phyloP scores from a whole-genome alignment of 2,797 vertebrate genomes.

The Anomalospiza imberbis region DNA sequence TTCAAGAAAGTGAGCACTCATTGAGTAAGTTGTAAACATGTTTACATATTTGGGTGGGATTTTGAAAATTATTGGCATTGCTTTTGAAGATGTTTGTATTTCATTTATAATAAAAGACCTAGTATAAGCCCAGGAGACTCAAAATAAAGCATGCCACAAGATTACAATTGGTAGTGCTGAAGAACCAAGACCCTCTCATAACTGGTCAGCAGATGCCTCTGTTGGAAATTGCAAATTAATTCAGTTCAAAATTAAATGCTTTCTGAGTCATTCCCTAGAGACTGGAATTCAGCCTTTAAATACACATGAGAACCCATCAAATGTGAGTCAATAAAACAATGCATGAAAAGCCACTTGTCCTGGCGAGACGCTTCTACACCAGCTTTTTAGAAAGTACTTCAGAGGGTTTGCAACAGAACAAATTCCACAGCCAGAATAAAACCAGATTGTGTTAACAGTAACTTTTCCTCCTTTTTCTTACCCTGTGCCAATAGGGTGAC shows the following conservation, averaged over 20 bases:
- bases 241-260: slow-evolving; percentile 54
- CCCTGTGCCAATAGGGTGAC: background rate
- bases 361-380: slow-evolving; percentile 34
- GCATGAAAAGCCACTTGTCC: slow-evolving; percentile 67
- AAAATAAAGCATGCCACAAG: slow-evolving; percentile 11
- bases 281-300: slow-evolving; percentile 70
- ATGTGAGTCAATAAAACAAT: slow-evolving; percentile 59
- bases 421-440: slow-evolving; percentile 39
- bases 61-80: background rate
- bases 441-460: background rate
- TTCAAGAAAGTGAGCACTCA: background rate
- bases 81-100: background rate
- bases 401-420: slow-evolving; percentile 37
- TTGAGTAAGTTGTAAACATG: background rate
- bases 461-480: slow-evolving; percentile 19
- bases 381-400: slow-evolving; percentile 53
- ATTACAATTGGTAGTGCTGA: slow-evolving; percentile 4
- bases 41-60: background rate
- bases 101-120: background rate
- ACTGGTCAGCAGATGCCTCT: slow-evolving; percentile 24
- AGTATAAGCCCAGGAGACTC: background rate
- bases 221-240: slow-evolving; percentile 49
- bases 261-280: slow-evolving; percentile 57
- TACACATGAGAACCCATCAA: slow-evolving; percentile 59
- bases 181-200: slow-evolving; percentile 25